A percentile compares a stretch with the other conserved stretches of the same genome.
Evolutionary conservation across 2,888 invertebrate species (phyloP).

Genomic region (Scaptomyza caliginosa): DNA sequence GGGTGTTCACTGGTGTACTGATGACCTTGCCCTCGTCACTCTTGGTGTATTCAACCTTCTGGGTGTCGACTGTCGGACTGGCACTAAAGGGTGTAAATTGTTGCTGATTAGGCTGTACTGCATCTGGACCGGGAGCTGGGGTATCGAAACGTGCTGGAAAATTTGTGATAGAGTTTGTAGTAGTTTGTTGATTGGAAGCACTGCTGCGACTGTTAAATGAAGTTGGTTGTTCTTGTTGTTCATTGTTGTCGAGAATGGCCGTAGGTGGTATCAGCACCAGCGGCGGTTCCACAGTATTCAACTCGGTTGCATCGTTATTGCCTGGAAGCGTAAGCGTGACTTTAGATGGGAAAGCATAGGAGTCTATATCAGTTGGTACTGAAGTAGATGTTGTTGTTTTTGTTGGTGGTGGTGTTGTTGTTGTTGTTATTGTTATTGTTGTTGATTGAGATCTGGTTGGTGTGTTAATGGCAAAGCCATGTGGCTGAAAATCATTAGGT

Average conservation of each 20-base stretch:
- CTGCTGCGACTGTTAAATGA: constrained; percentile 22
- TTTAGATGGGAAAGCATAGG: constrained; percentile 77
- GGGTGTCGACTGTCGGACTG: constrained; percentile 15
- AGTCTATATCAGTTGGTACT: constrained; percentile 53
- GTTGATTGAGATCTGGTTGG: constrained; percentile 17
- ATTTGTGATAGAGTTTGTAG: constrained; percentile 77
- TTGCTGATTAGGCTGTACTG: constrained; percentile 40
- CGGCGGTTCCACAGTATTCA: constrained; percentile 61
- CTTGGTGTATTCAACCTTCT: constrained; percentile 81
- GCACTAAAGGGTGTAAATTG: constrained; percentile 58
- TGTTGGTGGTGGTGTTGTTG: constrained; percentile 25
- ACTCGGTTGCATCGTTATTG: constrained; percentile 30
- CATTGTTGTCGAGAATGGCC: constrained; percentile 13
- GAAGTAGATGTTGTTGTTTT: constrained; percentile 49
- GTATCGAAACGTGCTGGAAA: constrained; percentile 81
- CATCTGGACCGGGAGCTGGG: constrained; percentile 2
- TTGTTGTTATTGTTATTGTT: constrained; percentile 26
- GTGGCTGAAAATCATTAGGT: constrained; percentile 60
- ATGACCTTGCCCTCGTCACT: constrained; percentile 83
- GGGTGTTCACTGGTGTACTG: constrained; percentile 65
- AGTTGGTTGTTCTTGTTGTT: constrained; percentile 8
- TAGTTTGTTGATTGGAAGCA: constrained; percentile 37
- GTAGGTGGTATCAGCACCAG: constrained; percentile 70
- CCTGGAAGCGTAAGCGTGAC: constrained; percentile 76
- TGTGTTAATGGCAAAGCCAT: constrained; percentile 44